Percentiles rank a stretch among this genome's conserved stretches.
phyloP scores from a whole-genome alignment of 2,888 invertebrate genomes.

The Autographa pulchrina region DNA sequence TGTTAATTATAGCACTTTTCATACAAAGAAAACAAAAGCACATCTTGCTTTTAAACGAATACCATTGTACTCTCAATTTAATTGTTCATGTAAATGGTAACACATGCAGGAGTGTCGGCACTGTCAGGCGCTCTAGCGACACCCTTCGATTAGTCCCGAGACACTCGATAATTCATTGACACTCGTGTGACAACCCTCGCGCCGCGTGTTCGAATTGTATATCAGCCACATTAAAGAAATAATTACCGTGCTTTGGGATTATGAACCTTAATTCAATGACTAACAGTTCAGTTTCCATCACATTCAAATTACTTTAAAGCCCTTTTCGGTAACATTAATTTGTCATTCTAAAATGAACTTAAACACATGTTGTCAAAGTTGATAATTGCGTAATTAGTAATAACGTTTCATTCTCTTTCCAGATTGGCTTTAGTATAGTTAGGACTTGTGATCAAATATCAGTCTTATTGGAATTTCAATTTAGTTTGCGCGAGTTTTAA shows the following conservation, averaged over 20 bases:
- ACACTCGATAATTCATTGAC: constrained; percentile 85
- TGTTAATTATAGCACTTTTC: too few species aligned
- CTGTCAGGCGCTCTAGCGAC: constrained; percentile 54
- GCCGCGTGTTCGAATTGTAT: constrained; percentile 68
- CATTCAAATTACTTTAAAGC: too few species aligned
- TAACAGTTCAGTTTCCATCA: too few species aligned
- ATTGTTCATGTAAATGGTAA: constrained; percentile 52
- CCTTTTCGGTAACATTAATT: too few species aligned
- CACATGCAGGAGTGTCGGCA: constrained; percentile 48
- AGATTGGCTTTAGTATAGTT: too few species aligned
- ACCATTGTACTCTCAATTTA: constrained; percentile 35
- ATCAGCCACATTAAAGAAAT: too few species aligned
- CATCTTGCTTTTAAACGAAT: neutral
- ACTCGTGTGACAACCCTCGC: constrained; percentile 64
- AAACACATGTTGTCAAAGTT: too few species aligned
- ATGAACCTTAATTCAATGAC: too few species aligned
- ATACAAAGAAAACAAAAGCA: neutral
- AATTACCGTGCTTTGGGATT: too few species aligned
- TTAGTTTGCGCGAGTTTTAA: constrained; percentile 33
- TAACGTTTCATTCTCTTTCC: too few species aligned
- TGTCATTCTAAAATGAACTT: too few species aligned
- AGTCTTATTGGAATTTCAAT: constrained; percentile 54
- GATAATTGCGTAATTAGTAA: too few species aligned
- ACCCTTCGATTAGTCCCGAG: constrained; percentile 74
- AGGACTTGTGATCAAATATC: constrained; percentile 47